A percentile compares a stretch with the other conserved stretches of the same genome.
These are phyloP conservation scores for Micromys minutus DNA, from an alignment of 2,113 vertebrate genomes.

Conservation along the genomic window DNA sequence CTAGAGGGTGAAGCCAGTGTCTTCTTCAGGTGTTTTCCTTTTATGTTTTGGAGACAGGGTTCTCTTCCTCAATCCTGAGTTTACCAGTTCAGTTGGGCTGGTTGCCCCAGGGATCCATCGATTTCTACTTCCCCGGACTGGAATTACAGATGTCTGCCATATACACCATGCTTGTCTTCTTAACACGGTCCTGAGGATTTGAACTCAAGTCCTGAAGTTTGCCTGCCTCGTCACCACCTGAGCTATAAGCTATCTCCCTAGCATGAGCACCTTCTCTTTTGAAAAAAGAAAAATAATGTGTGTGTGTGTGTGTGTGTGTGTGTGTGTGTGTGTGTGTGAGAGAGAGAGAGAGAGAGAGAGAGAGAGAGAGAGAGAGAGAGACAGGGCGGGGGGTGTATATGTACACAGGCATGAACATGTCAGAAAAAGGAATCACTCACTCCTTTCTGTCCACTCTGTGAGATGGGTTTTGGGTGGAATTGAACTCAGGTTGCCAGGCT, in stretches of 20 bases:
- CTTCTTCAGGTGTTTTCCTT: not conserved
- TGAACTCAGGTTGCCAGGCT: not conserved
- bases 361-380: too few relatives aligned
- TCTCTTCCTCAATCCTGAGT: not conserved
- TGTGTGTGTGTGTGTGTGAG: too few relatives aligned
- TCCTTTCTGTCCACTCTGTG: not conserved
- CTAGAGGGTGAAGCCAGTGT: not conserved
- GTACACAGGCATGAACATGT: not conserved
- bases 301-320: not conserved
- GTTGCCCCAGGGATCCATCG: too few relatives aligned
- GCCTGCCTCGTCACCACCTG: not conserved
- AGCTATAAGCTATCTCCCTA: not conserved
- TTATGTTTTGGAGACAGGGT: not conserved
- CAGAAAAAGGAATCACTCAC: not conserved
- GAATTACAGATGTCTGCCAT: not conserved
- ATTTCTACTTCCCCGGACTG: not conserved
- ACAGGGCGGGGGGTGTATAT: too few relatives aligned
- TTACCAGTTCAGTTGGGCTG: not conserved
- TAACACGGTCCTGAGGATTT: not conserved
- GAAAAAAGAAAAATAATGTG: not conserved
- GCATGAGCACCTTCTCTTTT: not conserved
- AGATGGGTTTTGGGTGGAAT: not conserved
- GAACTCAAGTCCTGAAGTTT: not conserved
- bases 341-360: too few relatives aligned
- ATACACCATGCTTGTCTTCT: not conserved